Conservation (phyloP, 2,113 vertebrate species). For the Beaufortia kweichowensis region DNA sequence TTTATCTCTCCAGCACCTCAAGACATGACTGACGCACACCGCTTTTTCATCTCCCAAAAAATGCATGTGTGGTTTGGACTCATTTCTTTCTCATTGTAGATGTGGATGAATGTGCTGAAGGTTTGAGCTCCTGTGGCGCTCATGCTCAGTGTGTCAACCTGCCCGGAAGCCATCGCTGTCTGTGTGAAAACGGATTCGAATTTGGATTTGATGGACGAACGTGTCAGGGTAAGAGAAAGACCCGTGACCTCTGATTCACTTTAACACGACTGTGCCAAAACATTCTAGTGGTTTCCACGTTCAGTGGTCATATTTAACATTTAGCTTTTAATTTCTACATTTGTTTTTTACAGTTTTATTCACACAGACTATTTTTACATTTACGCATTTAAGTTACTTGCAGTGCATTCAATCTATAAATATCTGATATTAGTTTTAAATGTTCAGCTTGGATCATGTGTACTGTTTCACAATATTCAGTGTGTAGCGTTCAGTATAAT, state of each 20-base stretch:
- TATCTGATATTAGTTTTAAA: too few relatives aligned
- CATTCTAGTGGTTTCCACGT: not conserved
- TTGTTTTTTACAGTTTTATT: too few relatives aligned
- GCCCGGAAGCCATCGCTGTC: constrained; percentile 82
- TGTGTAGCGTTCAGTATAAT: not conserved
- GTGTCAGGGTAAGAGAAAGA: constrained; percentile 79
- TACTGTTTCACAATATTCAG: too few relatives aligned
- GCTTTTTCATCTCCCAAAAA: too few relatives aligned
- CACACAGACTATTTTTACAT: too few relatives aligned
- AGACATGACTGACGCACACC: not conserved
- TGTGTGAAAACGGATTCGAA: constrained; percentile 76
- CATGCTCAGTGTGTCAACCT: constrained; percentile 79
- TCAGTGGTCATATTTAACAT: too few relatives aligned
- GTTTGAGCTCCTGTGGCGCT: constrained; percentile 73
- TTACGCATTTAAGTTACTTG: too few relatives aligned
- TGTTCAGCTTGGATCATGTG: too few relatives aligned
- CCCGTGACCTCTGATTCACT: not conserved
- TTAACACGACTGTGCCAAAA: not conserved
- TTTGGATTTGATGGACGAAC: constrained; percentile 70
- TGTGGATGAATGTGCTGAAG: constrained; percentile 82
- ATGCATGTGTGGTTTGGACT: too few relatives aligned
- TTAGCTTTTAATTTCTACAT: not conserved
- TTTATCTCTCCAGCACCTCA: constrained; percentile 25
- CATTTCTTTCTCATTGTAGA: constrained; percentile 69
- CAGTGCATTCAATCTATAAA: too few relatives aligned